Evolutionary conservation across 2,888 invertebrate species (phyloP).

Genomic region (Drosophila leonis): DNA sequence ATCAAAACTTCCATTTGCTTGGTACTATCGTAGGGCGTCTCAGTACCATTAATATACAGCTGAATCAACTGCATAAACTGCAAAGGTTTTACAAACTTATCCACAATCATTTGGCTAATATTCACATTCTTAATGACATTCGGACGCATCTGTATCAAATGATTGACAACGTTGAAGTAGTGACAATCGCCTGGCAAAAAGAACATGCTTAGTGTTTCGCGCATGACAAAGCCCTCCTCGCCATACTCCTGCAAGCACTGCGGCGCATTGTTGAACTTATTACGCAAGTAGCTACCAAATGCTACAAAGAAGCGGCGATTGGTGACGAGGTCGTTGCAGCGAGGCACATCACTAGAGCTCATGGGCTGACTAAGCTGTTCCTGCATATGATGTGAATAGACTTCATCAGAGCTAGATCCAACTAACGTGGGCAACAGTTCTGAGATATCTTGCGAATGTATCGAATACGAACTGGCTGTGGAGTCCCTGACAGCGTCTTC

Average conservation of each 20-base stretch:
- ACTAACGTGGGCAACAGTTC: not conserved
- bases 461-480: not conserved
- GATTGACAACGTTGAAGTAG: conserved; percentile 25
- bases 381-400: not conserved
- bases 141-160: conserved; percentile 13
- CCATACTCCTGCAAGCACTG: not conserved
- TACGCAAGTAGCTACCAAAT: conserved; percentile 26
- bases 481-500: not conserved
- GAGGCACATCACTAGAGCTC: not conserved
- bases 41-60: conserved; percentile 19
- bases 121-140: not conserved
- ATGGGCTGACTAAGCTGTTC: not conserved
- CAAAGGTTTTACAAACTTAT: conserved; percentile 15
- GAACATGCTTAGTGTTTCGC: conserved; percentile 40
- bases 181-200: conserved; percentile 23
- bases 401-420: not conserved
- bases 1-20: conserved; percentile 12
- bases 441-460: not conserved
- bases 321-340: not conserved
- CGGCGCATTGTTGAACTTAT: not conserved
- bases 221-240: conserved; percentile 31
- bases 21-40: not conserved
- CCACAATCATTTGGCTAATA: not conserved
- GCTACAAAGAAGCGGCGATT: not conserved
- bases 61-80: conserved; percentile 48